phyloP scores from a whole-genome alignment of 2,113 vertebrate species.

The Lepus americanus region DNA sequence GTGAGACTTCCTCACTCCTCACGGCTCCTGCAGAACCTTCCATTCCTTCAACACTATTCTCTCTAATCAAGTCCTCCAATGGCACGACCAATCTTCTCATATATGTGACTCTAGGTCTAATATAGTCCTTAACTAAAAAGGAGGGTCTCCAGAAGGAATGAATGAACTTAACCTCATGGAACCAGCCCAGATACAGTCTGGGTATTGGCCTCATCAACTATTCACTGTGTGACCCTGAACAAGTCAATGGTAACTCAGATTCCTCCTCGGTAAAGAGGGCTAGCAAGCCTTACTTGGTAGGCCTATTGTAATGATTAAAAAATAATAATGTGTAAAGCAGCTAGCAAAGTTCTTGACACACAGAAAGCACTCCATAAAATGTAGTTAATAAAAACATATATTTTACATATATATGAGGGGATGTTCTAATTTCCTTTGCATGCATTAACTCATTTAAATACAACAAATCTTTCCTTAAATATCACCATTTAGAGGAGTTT shows the following conservation, averaged over 20 bases:
- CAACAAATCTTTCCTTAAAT: not conserved
- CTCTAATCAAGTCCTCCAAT: not conserved
- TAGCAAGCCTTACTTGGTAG: conserved; percentile 13
- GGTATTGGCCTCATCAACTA: not conserved
- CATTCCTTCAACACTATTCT: not conserved
- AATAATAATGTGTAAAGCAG: conserved; percentile 26
- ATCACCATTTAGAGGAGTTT: not conserved
- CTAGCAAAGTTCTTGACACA: not conserved
- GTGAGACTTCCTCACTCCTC: not conserved
- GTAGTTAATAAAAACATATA: not conserved
- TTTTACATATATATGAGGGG: not conserved
- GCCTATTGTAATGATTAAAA: conserved; percentile 4
- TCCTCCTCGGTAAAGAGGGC: not conserved
- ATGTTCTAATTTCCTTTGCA: not conserved
- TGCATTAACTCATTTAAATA: conserved; percentile 15
- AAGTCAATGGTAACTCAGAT: not conserved
- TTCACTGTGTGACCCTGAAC: not conserved
- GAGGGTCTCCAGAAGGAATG: not conserved
- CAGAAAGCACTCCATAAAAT: conserved; percentile 4
- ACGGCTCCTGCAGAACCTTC: not conserved
- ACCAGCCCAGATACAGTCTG: not conserved
- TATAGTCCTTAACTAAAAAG: not conserved
- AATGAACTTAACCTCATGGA: not conserved
- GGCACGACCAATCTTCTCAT: not conserved
- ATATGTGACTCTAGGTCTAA: not conserved